Evolutionary conservation across 2,888 invertebrate genomes (phyloP).

Genomic region (Odontocerum albicorne): DNA sequence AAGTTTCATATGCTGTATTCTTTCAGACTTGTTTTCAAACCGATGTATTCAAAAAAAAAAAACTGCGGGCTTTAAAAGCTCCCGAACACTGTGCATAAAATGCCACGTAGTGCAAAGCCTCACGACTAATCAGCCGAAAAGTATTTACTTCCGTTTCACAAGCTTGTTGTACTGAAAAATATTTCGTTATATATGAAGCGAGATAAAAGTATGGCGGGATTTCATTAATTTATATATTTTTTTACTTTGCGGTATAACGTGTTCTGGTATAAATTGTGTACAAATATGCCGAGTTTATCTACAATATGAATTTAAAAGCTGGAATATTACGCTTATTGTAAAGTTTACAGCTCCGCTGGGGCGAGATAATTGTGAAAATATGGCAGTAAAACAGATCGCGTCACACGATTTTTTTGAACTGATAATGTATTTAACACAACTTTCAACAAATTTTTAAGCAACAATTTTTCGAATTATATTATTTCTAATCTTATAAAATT

Average conservation of each 20-base stretch:
- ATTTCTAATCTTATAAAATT: no score
- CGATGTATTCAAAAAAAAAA: conserved; percentile 23
- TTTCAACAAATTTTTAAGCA: no score
- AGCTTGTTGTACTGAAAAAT: conserved; percentile 11
- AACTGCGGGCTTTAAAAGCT: conserved; percentile 16
- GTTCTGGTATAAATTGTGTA: no score
- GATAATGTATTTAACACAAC: no score
- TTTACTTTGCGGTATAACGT: conserved; percentile 1
- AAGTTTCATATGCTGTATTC: conserved; percentile 4
- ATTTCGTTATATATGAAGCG: conserved; percentile 7
- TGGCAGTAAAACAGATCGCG: no score
- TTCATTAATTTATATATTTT: conserved; percentile 18
- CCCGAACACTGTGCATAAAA: conserved; percentile 7
- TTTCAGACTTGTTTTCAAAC: conserved; percentile 1
- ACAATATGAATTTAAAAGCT: no score
- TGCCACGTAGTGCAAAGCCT: conserved; percentile 6
- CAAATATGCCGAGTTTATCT: no score
- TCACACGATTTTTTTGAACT: no score
- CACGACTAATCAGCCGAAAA: conserved; percentile 28
- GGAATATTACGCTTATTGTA: no score
- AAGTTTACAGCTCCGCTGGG: no score
- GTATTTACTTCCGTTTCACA: conserved; percentile 17
- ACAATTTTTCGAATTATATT: no score
- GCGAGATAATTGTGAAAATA: no score
- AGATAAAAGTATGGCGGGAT: conserved; percentile 7